These are phyloP conservation scores for Lymantria dispar DNA, from an alignment of 2,888 invertebrate genomes.

Conservation along the genomic window DNA sequence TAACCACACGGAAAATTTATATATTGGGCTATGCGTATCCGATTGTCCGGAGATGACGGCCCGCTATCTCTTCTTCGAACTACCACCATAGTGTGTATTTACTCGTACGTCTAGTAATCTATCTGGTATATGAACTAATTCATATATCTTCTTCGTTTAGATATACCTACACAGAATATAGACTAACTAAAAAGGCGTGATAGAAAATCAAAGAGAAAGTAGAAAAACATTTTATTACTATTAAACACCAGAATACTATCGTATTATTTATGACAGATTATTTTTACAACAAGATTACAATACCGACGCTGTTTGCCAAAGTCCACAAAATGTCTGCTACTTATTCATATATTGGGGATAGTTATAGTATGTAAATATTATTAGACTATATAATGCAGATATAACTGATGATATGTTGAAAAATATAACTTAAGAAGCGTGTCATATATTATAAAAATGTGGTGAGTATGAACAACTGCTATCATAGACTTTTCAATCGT, in stretches of 20 bases:
- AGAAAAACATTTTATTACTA: not conserved
- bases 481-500: too few species aligned
- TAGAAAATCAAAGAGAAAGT: not conserved
- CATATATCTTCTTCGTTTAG: too few species aligned
- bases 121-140: too few species aligned
- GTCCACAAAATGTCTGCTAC: not conserved
- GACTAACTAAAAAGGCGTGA: not conserved
- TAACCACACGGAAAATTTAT: too few species aligned
- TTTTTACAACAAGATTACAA: not conserved
- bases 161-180: too few species aligned
- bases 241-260: not conserved
- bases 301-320: not conserved
- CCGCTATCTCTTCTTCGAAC: too few species aligned
- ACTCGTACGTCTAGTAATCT: too few species aligned
- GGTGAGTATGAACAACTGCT: too few species aligned
- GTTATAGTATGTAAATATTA: not conserved
- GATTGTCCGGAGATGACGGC: too few species aligned
- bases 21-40: too few species aligned
- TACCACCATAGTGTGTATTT: too few species aligned
- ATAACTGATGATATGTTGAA: not conserved
- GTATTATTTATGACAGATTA: not conserved
- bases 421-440: not conserved
- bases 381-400: not conserved
- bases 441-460: not conserved
- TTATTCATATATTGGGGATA: not conserved